Evolutionary conservation across 35 echinoderm and acorn worm species (phyloP), one percentile per base, ranked within the genome.

Genomic region (Diadema setosum): DNA sequence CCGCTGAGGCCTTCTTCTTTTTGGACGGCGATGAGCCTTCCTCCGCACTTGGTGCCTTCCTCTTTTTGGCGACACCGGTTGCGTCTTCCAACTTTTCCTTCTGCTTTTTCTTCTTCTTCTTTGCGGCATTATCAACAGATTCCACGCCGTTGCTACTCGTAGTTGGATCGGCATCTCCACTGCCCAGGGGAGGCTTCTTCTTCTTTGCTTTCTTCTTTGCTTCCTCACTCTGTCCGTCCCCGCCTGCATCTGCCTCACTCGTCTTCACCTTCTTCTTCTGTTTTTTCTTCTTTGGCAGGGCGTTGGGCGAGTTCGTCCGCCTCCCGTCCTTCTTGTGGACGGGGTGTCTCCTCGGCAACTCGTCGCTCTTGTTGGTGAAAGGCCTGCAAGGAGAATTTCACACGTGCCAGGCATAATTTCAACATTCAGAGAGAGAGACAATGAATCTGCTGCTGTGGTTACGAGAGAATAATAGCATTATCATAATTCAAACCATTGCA

Each of bases 241-340:
- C 17, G 3, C 12, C 23, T 16, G 40, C 55, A 46, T 52, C 81
- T 11, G 6, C 76, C 3, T 17, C 58, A 5, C 33, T 7, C 23
- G 18, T 7, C 45, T 69, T 86, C 29, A 67, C 42, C 21, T 69
- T 67, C 64, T 69, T 86, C 61, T 69, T 86, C 46, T 52, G 48
- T 52, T 52, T 52, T 41, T 78, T 78, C 20, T 78, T 78, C 73
- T 78, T 39, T 18, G 73, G 73, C 39, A 44, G 33, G 29, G 73
- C 73, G 37, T 78, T 39, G 30, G 73, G 73, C 24, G 73, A 78
- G 73, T 75, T 87, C 16, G 40, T 74, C 27, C 85, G 39, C 39
- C 85, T 70, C 1, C 85, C 85, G 56, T 87, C 85, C 65, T 50
- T 87, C 63, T 87, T 87, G 85, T 87, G 85, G 11, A 87, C 61